These are phyloP conservation scores for Teleogryllus oceanicus DNA, from an alignment of 2,888 invertebrate genomes.

Conservation along the genomic window DNA sequence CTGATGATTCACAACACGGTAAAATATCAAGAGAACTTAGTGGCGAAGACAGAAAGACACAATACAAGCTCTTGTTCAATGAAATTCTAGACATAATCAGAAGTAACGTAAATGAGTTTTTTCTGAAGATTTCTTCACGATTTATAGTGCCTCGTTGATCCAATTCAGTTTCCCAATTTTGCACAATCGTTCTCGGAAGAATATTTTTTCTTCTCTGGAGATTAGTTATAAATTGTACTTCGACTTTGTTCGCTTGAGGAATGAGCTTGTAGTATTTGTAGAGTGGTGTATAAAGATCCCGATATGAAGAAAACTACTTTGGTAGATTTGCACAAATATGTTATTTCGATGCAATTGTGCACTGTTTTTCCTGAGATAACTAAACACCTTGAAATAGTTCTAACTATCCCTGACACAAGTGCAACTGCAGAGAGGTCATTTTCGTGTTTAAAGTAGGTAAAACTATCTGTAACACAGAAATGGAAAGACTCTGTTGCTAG, in stretches of 20 bases:
- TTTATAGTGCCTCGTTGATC: not conserved
- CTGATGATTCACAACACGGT: not conserved
- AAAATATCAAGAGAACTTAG: not conserved
- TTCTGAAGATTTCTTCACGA: not conserved
- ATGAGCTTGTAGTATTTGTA: not conserved
- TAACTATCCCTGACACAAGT: slow-evolving; percentile 2
- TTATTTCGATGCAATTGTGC: not conserved
- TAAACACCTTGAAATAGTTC: slow-evolving; percentile 19
- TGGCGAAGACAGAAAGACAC: slow-evolving; percentile 21
- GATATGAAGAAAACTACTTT: slow-evolving; percentile 18
- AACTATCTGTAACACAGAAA: slow-evolving; percentile 10
- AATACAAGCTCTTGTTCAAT: not conserved
- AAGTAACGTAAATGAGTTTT: not conserved
- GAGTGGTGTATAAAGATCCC: not conserved
- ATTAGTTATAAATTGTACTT: not conserved
- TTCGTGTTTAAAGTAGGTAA: not conserved
- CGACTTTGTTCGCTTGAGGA: not conserved
- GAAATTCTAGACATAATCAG: not conserved
- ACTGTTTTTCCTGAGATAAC: not conserved
- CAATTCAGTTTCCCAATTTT: not conserved
- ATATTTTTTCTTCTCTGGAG: slow-evolving; percentile 20
- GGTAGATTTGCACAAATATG: not conserved
- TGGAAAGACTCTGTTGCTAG: slow-evolving; percentile 11
- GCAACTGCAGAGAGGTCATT: slow-evolving; percentile 20
- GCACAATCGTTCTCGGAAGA: slow-evolving; percentile 5